Evolutionary conservation across 2,113 vertebrate genomes (phyloP).

Genomic region (Abramis brama): DNA sequence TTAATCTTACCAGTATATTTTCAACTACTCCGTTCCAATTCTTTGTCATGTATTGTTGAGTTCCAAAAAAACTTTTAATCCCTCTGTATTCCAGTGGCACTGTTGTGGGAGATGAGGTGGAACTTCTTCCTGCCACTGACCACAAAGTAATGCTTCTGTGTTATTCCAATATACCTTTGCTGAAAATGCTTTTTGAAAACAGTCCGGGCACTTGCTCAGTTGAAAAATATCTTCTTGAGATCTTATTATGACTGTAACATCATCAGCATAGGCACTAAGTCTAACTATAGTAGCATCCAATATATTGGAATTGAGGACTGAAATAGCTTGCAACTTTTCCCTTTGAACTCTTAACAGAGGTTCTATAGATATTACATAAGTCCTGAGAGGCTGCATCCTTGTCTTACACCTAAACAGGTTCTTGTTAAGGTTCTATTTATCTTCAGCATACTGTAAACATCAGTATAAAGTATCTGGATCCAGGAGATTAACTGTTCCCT

Average conservation of each 20-base stretch:
- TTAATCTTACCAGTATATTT: neutral
- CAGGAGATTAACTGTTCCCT: no score
- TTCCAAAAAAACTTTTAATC: neutral
- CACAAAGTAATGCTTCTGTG: neutral
- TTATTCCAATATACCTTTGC: no score
- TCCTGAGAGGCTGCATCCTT: neutral
- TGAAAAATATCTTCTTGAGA: no score
- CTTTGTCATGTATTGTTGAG: neutral
- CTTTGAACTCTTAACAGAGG: neutral
- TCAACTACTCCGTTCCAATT: neutral
- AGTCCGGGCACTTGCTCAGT: no score
- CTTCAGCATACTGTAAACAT: neutral
- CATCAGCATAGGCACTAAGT: no score
- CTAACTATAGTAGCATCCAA: neutral
- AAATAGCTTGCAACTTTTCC: neutral
- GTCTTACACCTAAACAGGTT: neutral
- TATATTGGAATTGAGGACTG: neutral
- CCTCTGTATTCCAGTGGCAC: neutral
- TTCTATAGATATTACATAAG: neutral
- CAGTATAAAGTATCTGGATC: neutral
- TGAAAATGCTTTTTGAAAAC: no score
- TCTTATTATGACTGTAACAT: no score
- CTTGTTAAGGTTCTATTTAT: neutral
- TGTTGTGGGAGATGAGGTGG: no score
- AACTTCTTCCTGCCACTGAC: no score